A percentile compares a stretch with the other conserved stretches of the same genome.
Conservation (phyloP, 2,888 invertebrate species). For the Neocrepidodera transversa region DNA sequence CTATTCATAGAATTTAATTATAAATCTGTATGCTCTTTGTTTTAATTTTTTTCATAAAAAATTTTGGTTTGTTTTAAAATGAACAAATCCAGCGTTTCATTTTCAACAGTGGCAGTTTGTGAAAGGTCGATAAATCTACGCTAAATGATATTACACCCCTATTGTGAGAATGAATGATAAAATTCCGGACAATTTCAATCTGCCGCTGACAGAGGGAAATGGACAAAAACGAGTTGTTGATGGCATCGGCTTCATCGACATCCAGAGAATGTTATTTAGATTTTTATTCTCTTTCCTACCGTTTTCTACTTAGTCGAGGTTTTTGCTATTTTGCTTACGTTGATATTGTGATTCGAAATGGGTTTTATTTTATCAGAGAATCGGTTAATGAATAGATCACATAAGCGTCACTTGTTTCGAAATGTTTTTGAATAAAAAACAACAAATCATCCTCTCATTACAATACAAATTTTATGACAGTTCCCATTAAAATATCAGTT, state of each 20-base stretch:
- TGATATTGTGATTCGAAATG: slow-evolving; percentile 4
- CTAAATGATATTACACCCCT: slow-evolving; percentile 52
- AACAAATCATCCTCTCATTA: no score
- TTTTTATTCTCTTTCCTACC: slow-evolving; percentile 6
- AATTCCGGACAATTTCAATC: slow-evolving; percentile 50
- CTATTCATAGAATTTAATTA: no score
- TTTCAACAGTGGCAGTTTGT: slow-evolving; percentile 17
- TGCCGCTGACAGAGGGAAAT: slow-evolving; percentile 50
- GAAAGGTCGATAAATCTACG: slow-evolving; percentile 42
- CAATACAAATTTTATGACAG: no score
- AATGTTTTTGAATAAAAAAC: no score
- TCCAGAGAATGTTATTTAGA: slow-evolving; percentile 1
- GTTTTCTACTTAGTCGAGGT: not conserved
- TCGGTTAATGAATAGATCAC: no score
- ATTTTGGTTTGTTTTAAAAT: no score
- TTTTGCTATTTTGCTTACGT: not conserved
- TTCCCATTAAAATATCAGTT: no score
- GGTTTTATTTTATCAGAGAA: no score
- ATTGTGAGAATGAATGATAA: slow-evolving; percentile 53
- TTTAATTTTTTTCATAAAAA: no score
- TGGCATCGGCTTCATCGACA: not conserved
- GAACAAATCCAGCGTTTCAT: slow-evolving; percentile 15
- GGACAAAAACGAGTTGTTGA: slow-evolving; percentile 40
- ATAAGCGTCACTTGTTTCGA: no score
- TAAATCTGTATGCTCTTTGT: no score